Evolutionary conservation across 2,113 vertebrate species (phyloP).

Genomic region (Nycticorax nycticorax): DNA sequence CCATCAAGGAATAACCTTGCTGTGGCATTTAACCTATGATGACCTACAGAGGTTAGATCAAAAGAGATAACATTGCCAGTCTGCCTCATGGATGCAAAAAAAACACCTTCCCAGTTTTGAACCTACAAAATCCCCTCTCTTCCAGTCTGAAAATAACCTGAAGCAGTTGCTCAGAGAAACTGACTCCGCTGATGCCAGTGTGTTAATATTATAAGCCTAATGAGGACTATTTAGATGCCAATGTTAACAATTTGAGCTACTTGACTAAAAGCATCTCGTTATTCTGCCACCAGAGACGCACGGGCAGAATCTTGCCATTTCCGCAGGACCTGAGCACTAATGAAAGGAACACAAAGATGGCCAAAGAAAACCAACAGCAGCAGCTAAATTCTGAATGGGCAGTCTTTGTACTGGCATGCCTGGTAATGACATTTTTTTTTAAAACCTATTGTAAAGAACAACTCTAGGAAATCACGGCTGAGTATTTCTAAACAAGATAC

Average conservation of each 20-base stretch:
- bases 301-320: neutral
- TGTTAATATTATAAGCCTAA: neutral
- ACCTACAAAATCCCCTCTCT: neutral
- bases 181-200: neutral
- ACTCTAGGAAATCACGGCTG: conserved; percentile 4
- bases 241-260: neutral
- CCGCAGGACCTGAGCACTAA: neutral
- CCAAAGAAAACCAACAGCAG: neutral
- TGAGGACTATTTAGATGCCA: neutral
- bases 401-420: neutral
- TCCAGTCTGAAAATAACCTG: neutral
- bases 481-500: neutral
- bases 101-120: neutral
- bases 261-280: neutral
- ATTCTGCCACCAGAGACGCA: neutral
- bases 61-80: neutral
- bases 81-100: neutral
- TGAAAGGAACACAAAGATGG: neutral
- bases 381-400: neutral
- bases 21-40: neutral
- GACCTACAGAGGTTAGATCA: neutral
- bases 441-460: neutral
- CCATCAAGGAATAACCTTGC: neutral
- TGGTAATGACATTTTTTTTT: neutral
- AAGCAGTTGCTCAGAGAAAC: neutral